These are phyloP conservation scores for Lepeophtheirus nordmannii DNA, from an alignment of 2,888 invertebrate species.

Conservation along the genomic window DNA sequence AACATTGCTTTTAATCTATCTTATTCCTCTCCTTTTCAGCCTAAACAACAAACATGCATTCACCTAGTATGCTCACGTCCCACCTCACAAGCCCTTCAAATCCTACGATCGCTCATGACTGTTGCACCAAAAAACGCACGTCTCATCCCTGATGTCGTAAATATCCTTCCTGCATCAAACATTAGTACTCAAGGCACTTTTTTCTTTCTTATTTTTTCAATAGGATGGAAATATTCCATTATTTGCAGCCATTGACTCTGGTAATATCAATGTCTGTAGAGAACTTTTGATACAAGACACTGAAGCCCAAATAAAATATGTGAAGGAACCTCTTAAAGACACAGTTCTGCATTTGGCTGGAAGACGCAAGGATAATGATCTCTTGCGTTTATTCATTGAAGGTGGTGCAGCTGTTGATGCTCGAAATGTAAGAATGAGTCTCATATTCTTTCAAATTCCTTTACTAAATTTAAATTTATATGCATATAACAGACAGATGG, in stretches of 20 bases:
- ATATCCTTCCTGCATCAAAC: conserved; percentile 33
- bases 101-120: conserved; percentile 68
- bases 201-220: neutral
- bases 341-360: conserved; percentile 87
- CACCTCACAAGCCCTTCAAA: conserved; percentile 77
- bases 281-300: conserved; percentile 75
- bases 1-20: neutral
- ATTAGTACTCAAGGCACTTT: neutral
- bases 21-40: conserved; percentile 41
- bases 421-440: conserved; percentile 51
- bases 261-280: conserved; percentile 85
- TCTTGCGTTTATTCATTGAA: conserved; percentile 79
- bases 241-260: conserved; percentile 80
- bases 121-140: conserved; percentile 80
- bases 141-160: conserved; percentile 70
- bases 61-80: conserved; percentile 86
- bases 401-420: conserved; percentile 80
- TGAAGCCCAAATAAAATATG: conserved; percentile 57
- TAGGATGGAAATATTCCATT: conserved; percentile 85
- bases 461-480: neutral
- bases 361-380: conserved; percentile 76
- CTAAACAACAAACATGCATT: conserved; percentile 79
- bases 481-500: conserved; percentile 58
- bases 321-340: conserved; percentile 55
- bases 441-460: neutral